These are phyloP conservation scores for Bombus haemorrhoidalis DNA, from an alignment of 1,140 invertebrate genomes.

Conservation along the genomic window DNA sequence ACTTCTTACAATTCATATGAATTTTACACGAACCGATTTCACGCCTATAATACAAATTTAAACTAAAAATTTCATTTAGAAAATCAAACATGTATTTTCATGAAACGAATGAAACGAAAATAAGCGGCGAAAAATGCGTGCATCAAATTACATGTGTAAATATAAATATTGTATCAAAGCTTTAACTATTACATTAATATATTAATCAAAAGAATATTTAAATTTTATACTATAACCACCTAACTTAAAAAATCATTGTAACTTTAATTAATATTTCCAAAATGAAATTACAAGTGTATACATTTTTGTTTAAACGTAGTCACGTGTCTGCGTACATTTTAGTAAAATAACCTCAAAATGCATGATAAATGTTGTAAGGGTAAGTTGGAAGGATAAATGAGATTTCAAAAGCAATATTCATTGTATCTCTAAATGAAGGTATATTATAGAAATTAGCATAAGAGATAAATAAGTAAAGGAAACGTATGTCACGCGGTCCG, in stretches of 20 bases:
- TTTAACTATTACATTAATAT: background rate
- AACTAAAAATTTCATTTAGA: background rate
- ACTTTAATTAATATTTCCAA: background rate
- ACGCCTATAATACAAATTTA: background rate
- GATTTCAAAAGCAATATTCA: constrained; percentile 3
- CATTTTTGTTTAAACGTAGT: constrained; percentile 15
- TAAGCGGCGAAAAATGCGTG: background rate
- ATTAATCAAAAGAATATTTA: background rate
- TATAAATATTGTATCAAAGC: background rate
- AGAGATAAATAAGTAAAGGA: constrained; percentile 25
- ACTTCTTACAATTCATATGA: background rate
- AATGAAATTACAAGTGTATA: background rate
- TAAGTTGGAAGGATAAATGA: background rate
- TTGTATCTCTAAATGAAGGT: background rate
- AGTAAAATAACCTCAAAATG: constrained; percentile 13
- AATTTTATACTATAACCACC: background rate
- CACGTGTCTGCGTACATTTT: constrained; percentile 12
- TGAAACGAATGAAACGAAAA: background rate
- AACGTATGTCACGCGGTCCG: constrained; percentile 59
- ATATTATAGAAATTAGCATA: background rate
- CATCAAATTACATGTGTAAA: background rate
- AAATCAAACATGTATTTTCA: background rate
- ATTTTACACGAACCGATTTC: background rate
- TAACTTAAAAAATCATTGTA: background rate
- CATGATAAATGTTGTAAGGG: too few relatives aligned